phyloP scores from a whole-genome alignment of 2,113 vertebrate genomes.

The Cygnus atratus region DNA sequence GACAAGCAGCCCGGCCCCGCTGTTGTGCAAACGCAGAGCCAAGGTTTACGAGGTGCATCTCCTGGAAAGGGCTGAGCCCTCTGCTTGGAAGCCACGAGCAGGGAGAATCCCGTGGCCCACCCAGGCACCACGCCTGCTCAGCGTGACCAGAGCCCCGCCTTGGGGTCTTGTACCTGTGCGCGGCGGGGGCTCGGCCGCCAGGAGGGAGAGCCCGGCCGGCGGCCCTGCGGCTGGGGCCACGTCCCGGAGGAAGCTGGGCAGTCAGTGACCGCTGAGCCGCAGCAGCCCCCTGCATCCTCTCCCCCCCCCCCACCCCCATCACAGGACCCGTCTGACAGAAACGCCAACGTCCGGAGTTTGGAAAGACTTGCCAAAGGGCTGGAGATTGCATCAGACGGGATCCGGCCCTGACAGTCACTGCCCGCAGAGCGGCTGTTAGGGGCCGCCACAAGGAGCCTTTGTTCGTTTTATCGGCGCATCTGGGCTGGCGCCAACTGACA shows the following conservation, averaged over 20 bases:
- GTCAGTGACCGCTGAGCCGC: too few species aligned
- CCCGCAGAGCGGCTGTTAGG: neutral
- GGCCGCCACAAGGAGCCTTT: neutral
- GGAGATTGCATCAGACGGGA: neutral
- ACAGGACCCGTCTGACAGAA: neutral
- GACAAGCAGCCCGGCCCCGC: fast-evolving
- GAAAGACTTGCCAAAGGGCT: neutral
- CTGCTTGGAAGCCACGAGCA: neutral
- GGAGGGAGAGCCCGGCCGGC: neutral
- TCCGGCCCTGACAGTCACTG: neutral
- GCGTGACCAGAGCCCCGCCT: fast-evolving
- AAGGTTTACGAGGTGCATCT: neutral
- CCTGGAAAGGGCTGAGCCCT: neutral
- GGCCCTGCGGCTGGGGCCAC: fast-evolving
- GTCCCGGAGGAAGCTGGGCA: fast-evolving
- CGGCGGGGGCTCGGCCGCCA: too few species aligned
- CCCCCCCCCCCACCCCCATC: neutral
- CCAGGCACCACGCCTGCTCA: fast-evolving
- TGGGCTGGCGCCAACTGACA: neutral
- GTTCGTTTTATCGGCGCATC: neutral
- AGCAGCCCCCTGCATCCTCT: fast-evolving
- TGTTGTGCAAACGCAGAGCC: fast-evolving
- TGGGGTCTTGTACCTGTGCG: fast-evolving
- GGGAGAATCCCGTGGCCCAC: neutral
- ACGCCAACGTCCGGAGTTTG: neutral